phyloP scores from a whole-genome alignment of 2,797 vertebrate species.

The Squalus acanthias region DNA sequence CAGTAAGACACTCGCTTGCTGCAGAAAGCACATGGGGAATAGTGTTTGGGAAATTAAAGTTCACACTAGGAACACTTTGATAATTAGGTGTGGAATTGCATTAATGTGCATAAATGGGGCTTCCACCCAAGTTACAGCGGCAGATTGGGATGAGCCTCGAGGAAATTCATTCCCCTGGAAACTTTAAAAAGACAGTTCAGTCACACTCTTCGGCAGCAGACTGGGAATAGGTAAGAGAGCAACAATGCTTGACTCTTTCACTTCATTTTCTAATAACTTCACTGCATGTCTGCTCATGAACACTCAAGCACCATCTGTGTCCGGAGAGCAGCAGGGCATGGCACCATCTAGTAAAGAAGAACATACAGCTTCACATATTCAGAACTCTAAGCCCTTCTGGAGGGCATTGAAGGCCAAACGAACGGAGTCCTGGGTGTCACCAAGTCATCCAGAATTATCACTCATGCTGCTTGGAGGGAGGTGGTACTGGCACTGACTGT shows the following conservation, averaged over 20 bases:
- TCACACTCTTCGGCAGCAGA: neutral
- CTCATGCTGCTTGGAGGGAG: neutral
- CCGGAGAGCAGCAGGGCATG: neutral
- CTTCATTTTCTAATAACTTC: neutral
- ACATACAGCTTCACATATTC: neutral
- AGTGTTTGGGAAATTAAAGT: neutral
- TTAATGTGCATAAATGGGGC: neutral
- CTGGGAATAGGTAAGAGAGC: neutral
- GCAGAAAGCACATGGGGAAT: neutral
- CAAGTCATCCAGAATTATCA: neutral
- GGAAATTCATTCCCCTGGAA: neutral
- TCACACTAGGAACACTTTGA: neutral
- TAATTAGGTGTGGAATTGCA: neutral
- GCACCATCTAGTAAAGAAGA: neutral
- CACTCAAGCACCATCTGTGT: neutral
- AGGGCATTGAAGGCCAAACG: neutral
- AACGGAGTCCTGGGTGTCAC: neutral
- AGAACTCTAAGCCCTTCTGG: neutral
- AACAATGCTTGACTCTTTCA: neutral
- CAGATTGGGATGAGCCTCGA: neutral
- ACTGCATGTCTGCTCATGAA: neutral
- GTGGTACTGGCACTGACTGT: neutral
- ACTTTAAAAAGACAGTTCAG: neutral
- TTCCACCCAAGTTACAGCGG: neutral
- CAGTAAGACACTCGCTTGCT: neutral